These are phyloP conservation scores for Spea hammondii DNA, from an alignment of 2,797 vertebrate species.

Conservation along the genomic window DNA sequence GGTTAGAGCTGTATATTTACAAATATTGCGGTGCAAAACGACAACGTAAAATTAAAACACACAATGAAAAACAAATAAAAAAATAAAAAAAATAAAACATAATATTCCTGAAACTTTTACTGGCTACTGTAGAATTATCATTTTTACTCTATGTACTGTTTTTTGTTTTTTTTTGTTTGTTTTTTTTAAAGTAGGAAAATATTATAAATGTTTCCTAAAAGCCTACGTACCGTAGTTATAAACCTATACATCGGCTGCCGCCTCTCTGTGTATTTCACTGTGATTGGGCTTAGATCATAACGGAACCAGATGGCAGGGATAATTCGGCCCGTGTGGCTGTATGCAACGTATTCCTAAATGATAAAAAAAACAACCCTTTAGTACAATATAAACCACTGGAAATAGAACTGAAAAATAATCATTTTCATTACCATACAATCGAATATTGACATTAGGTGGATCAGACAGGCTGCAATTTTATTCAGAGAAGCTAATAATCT, in stretches of 20 bases:
- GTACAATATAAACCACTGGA: background rate
- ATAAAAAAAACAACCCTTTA: background rate
- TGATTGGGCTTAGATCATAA: constrained; percentile 97
- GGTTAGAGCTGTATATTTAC: too few species aligned
- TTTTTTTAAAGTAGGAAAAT: background rate
- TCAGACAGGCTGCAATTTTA: background rate
- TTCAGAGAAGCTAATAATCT: background rate
- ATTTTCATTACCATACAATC: background rate
- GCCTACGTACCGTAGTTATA: constrained; percentile 83
- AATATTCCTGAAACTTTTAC: too few species aligned
- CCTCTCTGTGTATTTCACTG: constrained; percentile 96
- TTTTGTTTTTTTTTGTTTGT: background rate
- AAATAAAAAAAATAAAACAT: too few species aligned
- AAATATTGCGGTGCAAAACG: too few species aligned
- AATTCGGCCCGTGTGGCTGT: constrained; percentile 97
- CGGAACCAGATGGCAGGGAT: constrained; percentile 99
- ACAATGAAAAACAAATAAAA: too few species aligned
- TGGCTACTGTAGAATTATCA: too few species aligned
- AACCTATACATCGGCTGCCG: constrained; percentile 94
- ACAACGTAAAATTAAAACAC: too few species aligned
- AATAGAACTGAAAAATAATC: too few species aligned
- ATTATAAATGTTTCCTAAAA: too few species aligned
- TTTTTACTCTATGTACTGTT: too few species aligned
- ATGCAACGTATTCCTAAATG: constrained; percentile 90
- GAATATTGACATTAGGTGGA: background rate